Evolutionary conservation across 2,797 vertebrate genomes (phyloP), one percentile per base, ranked within the genome.

Genomic region (Dermochelys coriacea): DNA sequence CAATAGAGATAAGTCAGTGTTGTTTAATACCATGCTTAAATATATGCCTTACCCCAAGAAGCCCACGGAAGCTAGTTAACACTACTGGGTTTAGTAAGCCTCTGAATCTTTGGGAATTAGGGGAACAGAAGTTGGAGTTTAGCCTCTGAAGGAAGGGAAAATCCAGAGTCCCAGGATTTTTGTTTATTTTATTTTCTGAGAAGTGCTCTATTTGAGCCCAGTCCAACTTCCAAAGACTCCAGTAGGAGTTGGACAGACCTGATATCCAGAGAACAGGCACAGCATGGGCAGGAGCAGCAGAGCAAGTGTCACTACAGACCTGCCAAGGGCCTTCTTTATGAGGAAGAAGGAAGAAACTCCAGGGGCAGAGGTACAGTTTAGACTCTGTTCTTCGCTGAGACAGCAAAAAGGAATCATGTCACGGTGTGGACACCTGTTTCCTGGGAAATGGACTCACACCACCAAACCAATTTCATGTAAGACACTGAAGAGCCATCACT

Each of bases 21-120:
- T 80, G 79, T 89, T 95, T 91, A 95, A 91, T 29, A 37, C 47
- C 6, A 29, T 25, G 77, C 89, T 94, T 95, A 96, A 91, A 88
- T 87, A 88, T 87, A 86, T 29, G 89, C 90, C 52, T 93, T 16
- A 59, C 78, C 90, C 82, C 86, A 1, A 0, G 80, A 49, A 68
- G 74, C 77, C 94, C 82, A 37, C 91, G 0, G 21, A 15, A 94
- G 80, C 34, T 86, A 34, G 85, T 1, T 1, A 86, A 79, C 49
- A 1, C 1, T 8, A 64, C 85, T 85, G 5, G 0, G 82, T 84
- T 87, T 4, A 4, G 1, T 55, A 90, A 94, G 55, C 89, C 84
- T 83, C 51, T 83, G 79, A 90, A 89, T 82, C 85, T 47, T 85
- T 79, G 86, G 37, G 78, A 89, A 90, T 94, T 93, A 95, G 82